phyloP scores from a whole-genome alignment of 2,113 vertebrate species.

The Notothenia rossii region DNA sequence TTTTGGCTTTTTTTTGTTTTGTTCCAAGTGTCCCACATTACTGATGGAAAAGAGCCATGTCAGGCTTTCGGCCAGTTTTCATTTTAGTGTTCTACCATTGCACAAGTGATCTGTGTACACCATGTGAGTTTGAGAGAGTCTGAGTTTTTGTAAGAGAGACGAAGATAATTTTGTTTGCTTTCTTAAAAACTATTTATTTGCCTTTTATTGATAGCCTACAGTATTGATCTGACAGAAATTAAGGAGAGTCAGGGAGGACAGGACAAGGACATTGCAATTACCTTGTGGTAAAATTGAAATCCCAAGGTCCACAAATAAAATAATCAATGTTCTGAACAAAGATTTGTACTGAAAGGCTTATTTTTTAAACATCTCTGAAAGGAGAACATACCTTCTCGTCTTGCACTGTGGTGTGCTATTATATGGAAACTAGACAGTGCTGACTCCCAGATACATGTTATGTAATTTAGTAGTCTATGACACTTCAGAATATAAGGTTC shows the following conservation, averaged over 20 bases:
- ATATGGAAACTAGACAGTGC: not conserved
- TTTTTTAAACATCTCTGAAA: not conserved
- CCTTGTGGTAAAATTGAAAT: not conserved
- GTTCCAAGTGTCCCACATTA: conserved; percentile 71
- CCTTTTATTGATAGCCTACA: not conserved
- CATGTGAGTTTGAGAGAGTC: not conserved
- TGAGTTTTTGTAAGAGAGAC: not conserved
- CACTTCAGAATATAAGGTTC: conserved; percentile 9
- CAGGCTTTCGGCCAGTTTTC: conserved; percentile 57
- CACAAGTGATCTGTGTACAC: conserved; percentile 28
- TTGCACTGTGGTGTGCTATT: not conserved
- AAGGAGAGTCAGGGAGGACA: not conserved
- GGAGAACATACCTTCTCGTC: too few species aligned
- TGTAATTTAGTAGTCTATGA: conserved; percentile 18
- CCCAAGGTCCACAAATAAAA: not conserved
- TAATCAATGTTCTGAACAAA: not conserved
- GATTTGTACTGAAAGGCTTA: not conserved
- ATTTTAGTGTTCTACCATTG: conserved; percentile 34
- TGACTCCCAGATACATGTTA: conserved; percentile 6
- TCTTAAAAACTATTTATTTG: not conserved
- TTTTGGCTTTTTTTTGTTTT: conserved; percentile 51
- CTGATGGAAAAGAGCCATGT: conserved; percentile 62
- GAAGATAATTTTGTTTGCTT: not conserved
- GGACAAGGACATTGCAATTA: not conserved
- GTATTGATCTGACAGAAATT: not conserved